These are phyloP conservation scores for Ara ararauna DNA, from an alignment of 2,797 vertebrate genomes.

Conservation along the genomic window DNA sequence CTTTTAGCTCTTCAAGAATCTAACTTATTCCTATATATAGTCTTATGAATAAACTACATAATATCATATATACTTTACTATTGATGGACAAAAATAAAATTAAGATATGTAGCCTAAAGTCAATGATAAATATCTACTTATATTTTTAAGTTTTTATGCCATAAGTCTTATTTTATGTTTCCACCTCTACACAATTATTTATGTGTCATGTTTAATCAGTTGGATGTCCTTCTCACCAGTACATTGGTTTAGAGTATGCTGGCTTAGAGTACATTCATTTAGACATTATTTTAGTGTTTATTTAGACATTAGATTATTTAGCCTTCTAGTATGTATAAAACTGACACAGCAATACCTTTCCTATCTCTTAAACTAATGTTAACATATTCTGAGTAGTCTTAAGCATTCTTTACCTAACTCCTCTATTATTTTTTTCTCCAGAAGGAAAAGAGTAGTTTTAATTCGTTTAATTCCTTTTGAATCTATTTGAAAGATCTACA, in stretches of 20 bases:
- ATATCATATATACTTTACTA: neutral
- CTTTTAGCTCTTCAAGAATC: neutral
- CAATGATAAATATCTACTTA: neutral
- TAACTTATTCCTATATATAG: neutral
- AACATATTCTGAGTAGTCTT: neutral
- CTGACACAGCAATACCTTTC: neutral
- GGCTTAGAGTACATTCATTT: neutral
- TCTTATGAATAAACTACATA: neutral
- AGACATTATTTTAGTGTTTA: neutral
- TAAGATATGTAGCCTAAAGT: neutral
- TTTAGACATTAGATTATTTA: neutral
- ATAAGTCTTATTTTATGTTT: neutral
- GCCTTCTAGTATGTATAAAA: neutral
- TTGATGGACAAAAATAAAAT: neutral
- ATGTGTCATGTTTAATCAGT: constrained; percentile 14
- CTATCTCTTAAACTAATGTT: neutral
- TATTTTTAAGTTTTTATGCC: neutral
- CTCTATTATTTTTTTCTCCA: neutral
- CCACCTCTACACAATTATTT: neutral
- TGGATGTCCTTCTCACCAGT: neutral
- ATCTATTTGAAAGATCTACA: neutral
- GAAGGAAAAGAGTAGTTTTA: neutral
- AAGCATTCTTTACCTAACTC: neutral
- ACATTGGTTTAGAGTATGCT: neutral
- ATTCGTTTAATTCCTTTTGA: neutral